Percentiles rank a stretch among this genome's conserved stretches.
Evolutionary conservation across 1,140 invertebrate genomes (phyloP).

Genomic region (Sinonovacula constricta): DNA sequence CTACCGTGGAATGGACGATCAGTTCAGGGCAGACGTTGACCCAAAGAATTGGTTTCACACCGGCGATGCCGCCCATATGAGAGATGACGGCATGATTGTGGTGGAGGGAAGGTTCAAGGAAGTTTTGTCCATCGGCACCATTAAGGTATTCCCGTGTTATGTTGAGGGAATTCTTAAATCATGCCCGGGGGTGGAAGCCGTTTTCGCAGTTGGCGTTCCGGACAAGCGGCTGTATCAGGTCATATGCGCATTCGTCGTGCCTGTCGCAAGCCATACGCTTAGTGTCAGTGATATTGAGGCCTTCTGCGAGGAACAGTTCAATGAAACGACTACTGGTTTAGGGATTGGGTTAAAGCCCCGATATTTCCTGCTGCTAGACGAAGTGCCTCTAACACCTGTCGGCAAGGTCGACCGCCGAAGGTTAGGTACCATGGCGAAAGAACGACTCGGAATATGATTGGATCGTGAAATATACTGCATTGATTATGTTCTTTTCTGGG

Average conservation of each 20-base stretch:
- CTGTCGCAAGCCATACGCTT: too few relatives aligned
- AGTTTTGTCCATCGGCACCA: slow-evolving; percentile 10
- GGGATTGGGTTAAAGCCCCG: slow-evolving; percentile 9
- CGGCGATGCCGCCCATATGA: slow-evolving; percentile 26
- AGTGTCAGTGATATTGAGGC: slow-evolving; percentile 7
- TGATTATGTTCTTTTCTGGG: too few relatives aligned
- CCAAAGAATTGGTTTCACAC: slow-evolving; percentile 43
- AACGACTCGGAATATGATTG: slow-evolving; percentile 26
- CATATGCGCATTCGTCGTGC: slow-evolving; percentile 41
- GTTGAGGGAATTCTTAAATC: slow-evolving; percentile 19
- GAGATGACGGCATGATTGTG: slow-evolving; percentile 14
- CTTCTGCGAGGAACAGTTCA: slow-evolving; percentile 19
- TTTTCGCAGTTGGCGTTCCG: slow-evolving; percentile 37
- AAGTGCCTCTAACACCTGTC: slow-evolving; percentile 11
- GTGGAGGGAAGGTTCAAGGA: slow-evolving; percentile 26
- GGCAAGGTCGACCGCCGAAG: slow-evolving; percentile 26
- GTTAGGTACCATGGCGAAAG: background rate
- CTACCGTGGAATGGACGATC: background rate
- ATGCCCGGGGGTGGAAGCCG: background rate
- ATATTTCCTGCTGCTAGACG: slow-evolving; percentile 13
- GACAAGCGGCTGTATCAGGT: slow-evolving; percentile 15
- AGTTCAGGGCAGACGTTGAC: slow-evolving; percentile 24
- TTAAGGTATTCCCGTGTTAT: slow-evolving; percentile 28
- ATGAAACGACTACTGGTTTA: slow-evolving; percentile 3
- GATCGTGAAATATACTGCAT: too few relatives aligned